These are phyloP conservation scores for Mesoclemmys tuberculata DNA, from an alignment of 2,113 vertebrate genomes.

Conservation along the genomic window DNA sequence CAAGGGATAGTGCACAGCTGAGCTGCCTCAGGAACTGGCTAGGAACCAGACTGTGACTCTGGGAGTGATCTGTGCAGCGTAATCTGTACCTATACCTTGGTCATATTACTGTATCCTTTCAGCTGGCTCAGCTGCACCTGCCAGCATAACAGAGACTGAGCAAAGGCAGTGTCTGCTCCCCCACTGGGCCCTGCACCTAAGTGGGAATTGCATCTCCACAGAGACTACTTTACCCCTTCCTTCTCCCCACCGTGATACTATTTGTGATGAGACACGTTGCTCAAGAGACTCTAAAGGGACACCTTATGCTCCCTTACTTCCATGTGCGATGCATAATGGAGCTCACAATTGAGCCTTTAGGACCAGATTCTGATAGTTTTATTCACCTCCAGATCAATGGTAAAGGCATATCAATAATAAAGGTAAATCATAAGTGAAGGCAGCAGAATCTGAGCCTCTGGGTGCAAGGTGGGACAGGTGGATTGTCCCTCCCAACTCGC, in stretches of 20 bases:
- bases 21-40: background rate
- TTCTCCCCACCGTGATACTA: accelerated
- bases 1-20: background rate
- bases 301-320: background rate
- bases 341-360: background rate
- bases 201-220: background rate
- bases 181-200: background rate
- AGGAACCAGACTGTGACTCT: background rate
- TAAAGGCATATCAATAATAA: too few species aligned
- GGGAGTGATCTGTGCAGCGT: accelerated
- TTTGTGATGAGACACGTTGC: background rate
- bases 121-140: background rate
- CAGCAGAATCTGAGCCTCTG: background rate
- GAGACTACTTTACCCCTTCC: background rate
- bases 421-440: background rate
- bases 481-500: background rate
- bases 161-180: background rate
- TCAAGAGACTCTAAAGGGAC: background rate
- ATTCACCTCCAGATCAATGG: background rate
- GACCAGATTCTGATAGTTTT: background rate
- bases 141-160: background rate
- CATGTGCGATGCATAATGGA: background rate
- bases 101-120: background rate
- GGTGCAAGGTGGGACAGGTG: background rate
- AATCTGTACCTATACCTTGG: background rate